Evolutionary conservation across 2,888 invertebrate species (phyloP).

Genomic region (Epinotia bilunana): DNA sequence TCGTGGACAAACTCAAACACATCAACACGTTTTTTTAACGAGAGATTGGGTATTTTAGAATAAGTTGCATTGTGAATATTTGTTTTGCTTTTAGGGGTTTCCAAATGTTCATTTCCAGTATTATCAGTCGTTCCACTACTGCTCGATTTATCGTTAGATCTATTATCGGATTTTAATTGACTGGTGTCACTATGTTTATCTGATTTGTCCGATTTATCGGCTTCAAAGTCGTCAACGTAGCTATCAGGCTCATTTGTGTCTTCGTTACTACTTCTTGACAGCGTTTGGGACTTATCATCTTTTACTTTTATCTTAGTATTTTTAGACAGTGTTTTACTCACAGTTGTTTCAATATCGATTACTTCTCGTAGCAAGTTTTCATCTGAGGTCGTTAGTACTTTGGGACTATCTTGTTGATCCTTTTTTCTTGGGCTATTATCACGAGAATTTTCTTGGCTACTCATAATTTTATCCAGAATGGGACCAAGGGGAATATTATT

Average conservation of each 20-base stretch:
- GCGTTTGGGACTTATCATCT: conserved; percentile 48
- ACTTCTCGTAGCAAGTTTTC: conserved; percentile 78
- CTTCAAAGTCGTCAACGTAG: conserved; percentile 80
- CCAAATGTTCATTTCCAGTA: conserved; percentile 35
- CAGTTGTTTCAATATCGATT: conserved; percentile 70
- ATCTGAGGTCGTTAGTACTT: conserved; percentile 74
- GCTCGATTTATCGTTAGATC: conserved; percentile 46
- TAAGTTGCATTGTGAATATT: conserved; percentile 58
- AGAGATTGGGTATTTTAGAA: conserved; percentile 66
- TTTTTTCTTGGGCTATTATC: conserved; percentile 58
- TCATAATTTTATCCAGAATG: conserved; percentile 73
- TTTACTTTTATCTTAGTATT: conserved; percentile 52
- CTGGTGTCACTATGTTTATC: conserved; percentile 46
- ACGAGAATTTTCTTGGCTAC: conserved; percentile 71
- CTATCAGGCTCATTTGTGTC: conserved; percentile 60
- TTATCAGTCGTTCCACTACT: conserved; percentile 43
- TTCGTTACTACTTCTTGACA: conserved; percentile 52
- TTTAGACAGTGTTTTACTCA: conserved; percentile 67
- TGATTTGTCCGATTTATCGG: conserved; percentile 68
- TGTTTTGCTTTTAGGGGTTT: conserved; percentile 47
- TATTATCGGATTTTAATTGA: conserved; percentile 40
- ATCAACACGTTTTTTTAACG: conserved; percentile 75
- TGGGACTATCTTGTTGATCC: conserved; percentile 54
- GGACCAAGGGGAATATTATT: conserved; percentile 69
- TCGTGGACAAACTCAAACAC: conserved; percentile 76